Percentiles rank a stretch among this genome's conserved stretches.
Conservation (phyloP, 1,140 invertebrate species). For the Brachionus angularis region DNA sequence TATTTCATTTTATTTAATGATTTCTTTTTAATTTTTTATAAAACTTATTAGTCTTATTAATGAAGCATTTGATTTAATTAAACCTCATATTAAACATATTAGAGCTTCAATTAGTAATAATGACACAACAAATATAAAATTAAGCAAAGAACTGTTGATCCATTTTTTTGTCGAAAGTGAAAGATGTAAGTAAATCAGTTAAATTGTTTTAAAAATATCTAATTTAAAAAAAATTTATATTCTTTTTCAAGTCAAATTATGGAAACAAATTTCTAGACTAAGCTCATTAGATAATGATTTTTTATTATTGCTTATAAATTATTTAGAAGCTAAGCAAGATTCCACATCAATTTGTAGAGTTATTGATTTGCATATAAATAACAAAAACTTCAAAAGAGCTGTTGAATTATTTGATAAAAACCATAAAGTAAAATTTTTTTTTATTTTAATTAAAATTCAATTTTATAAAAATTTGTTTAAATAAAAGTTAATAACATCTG, state of each 20-base stretch:
- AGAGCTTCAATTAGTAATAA: no score
- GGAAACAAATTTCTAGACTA: neutral
- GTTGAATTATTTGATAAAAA: conserved; percentile 13
- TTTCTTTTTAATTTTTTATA: neutral
- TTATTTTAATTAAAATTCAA: neutral
- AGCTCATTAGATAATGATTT: conserved; percentile 7
- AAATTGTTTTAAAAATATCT: no score
- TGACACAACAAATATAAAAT: neutral
- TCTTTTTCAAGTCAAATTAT: no score
- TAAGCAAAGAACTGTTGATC: neutral
- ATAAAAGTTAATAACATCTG: neutral
- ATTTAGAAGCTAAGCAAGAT: conserved; percentile 19
- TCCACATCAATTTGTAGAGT: neutral
- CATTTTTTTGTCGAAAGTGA: conserved; percentile 9
- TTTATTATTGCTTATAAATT: neutral
- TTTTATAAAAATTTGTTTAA: neutral
- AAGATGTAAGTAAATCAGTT: no score
- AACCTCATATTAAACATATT: neutral
- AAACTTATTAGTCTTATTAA: conserved; percentile 1
- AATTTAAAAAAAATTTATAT: no score
- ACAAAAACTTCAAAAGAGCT: conserved; percentile 18
- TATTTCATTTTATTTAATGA: neutral
- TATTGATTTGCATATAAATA: conserved; percentile 28
- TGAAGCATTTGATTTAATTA: conserved; percentile 15
- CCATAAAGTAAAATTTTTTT: no score